Evolutionary conservation across 1,140 invertebrate species (phyloP).

Genomic region (Batillaria attramentaria): DNA sequence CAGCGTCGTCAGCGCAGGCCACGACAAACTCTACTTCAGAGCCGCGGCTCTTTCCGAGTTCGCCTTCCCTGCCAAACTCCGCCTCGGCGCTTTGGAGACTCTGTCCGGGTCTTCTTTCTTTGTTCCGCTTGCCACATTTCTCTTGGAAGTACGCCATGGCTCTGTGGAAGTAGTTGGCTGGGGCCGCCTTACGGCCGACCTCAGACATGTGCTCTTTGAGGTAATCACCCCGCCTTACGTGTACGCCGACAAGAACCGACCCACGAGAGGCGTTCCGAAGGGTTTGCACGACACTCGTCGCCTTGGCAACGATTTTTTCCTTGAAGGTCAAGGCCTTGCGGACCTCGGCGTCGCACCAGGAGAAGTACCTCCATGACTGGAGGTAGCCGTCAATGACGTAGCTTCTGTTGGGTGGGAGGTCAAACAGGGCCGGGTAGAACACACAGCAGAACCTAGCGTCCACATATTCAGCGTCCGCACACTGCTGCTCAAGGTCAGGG

Average conservation of each 20-base stretch:
- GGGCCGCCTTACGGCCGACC: background rate
- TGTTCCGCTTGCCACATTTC: background rate
- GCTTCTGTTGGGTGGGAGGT: constrained; percentile 34
- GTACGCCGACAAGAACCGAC: constrained; percentile 49
- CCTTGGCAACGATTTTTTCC: constrained; percentile 28
- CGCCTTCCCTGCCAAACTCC: too few species aligned
- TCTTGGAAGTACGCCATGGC: constrained; percentile 21
- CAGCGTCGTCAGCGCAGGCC: constrained; percentile 5
- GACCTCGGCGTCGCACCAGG: constrained; percentile 31
- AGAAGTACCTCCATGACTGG: constrained; percentile 60
- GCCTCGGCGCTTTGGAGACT: too few species aligned
- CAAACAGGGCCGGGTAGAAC: constrained; percentile 38
- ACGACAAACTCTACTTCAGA: constrained; percentile 13
- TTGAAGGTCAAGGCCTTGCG: constrained; percentile 48
- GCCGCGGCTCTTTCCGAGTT: too few species aligned
- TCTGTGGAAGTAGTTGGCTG: background rate
- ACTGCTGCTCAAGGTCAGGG: background rate
- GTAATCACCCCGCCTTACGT: constrained; percentile 55
- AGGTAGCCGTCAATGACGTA: constrained; percentile 43
- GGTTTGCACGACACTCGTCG: constrained; percentile 27
- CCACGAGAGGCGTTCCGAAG: constrained; percentile 11
- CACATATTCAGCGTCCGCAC: background rate
- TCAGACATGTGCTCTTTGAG: background rate
- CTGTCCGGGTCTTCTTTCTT: too few species aligned
- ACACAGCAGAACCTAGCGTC: constrained; percentile 32